Base-by-base conservation (phyloP, 2,888 invertebrate genomes). In the Stenodera caucasica region DNA sequence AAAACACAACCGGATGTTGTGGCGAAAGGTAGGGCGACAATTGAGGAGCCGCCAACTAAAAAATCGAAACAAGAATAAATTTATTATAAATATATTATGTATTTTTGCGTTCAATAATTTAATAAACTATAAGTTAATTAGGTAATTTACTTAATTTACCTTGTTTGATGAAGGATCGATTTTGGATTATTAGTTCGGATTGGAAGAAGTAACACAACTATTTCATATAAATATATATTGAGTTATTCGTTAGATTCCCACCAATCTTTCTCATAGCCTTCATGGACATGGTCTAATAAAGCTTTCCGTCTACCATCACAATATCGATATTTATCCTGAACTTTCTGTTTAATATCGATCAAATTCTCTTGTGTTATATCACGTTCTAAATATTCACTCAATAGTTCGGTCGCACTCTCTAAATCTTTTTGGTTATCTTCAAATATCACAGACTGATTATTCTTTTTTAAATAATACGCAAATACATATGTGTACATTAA, bases 401-500 rank as follows among this genome's bases (percentile, higher is more conserved):
- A 86, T 73, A 92, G 92, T 83, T 99, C 99, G n/a, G 98, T 99
- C 69, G 98, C 97, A 67, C 92, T 90, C 84, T 99, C 99, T 75
- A 99, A 85, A 86, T 99, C 98, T 76, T 92, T 92, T 86, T 98
- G 98, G 86, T 98, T 98, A 82, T 95, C 96, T 86, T 99, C 98
- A 82, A 99, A 99, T 82, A 99, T 97, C 82, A 94, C 93, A 75
- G 96, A 95, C 84, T 98, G 98, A 84, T 99, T 99, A 84, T 95
- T 98, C 85, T 96, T 96, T 80, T 90, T 89, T 78, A 99, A 86
- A 83, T 98, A 99, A 83, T 96, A 99, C 72, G 99, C 98, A 86
- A 99, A 99, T 69, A 98, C 98, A 81, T 99, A 99, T 26, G 98
- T 99, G 84, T 96, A 99, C 98, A 98, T 99, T 57, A 99, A 85